Base-by-base conservation (phyloP, 2,888 invertebrate genomes). In the Meteorus colon region DNA sequence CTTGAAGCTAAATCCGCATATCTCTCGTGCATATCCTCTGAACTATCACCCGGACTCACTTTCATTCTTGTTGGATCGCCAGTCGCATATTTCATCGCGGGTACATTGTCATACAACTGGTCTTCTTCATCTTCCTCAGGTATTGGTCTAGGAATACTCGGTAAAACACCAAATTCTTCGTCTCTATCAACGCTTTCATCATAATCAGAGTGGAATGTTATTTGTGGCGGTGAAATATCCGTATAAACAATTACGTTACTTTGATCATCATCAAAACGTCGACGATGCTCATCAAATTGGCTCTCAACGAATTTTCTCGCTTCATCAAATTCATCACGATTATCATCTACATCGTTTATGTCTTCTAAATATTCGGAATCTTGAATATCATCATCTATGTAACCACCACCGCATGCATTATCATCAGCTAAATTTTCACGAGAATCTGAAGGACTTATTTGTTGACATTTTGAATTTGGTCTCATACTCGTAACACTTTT, bases 11-110 rank as follows among this genome's bases (percentile, higher is more conserved):
- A 74, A 63, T 83, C 86, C 34, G 88, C 85, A 73, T 86, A 89
- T 41, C 84, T 85, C 75, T 89, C 89, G 78, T 89, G 89, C 87
- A 88, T 88, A 55, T 89, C 88, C 74, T 89, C 89, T 1, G 86
- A 87, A 60, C 88, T 88, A 59, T 88, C 87, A 0, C 84, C 86
- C 1, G 87, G 83, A 27, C 81, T 85, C 0, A 89, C 85, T 29
- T 88, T 86, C 86, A 75, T 75, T 3, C 84, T 83, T 0, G 86
- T 80, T 73, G 86, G 86, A 68, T 87, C 88, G 2, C 81, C 81
- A 73, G 83, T 86, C 1, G 85, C 81, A 67, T 89, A 89, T 65
- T 86, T 87, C 87, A 89, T 88, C 0, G 88, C 89, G 1, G 89
- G 89, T 2, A 89, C 88, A 73, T 89, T 89, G 60, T 89, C 89